Base-by-base conservation (phyloP, 2,113 vertebrate species). In the Takifugu flavidus region DNA sequence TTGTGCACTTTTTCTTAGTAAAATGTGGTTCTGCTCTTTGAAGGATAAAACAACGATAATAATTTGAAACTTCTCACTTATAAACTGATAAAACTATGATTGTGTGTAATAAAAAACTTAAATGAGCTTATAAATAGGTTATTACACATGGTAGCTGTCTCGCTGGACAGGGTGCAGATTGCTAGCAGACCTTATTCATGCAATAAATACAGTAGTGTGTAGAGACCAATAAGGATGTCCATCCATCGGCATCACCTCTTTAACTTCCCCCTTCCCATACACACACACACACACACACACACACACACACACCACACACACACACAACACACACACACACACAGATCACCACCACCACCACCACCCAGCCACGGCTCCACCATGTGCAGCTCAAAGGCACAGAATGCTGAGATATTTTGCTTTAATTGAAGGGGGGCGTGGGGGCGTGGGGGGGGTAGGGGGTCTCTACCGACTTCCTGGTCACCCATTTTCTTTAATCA, bases 401-500 rank as follows among this genome's bases (percentile, higher is more conserved):
- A 64, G 72, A 78, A 71, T 73, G 82, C 85, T 77, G 86, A 86
- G 74, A 89, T 67, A 74, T 86, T 83, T 86, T 78, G 62, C 62
- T 86, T 67, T 88, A 87, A 88, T 81, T 88, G 77, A 86, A 84
- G 79, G 59, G 85, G 85, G 86, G 85, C 80, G 20, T 20, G 20
- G 20, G 20, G 20, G 20, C 20, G 20, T 20, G 20, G 20, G 20
- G n/a, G n/a, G 20, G 20, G 20, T 20, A 20, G 82, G 77, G 77
- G 85, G 86, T 79, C 70, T 67, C 64, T 47, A 67, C 75, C 56
- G 72, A 74, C 82, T 87, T 88, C 85, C 85, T 84, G 82, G 82
- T 82, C 85, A 81, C 74, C 75, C 76, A 78, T 86, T 88, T 88
- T 81, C 80, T 88, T 87, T 82, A 81, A 89, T 88, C 82, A 85